These are phyloP conservation scores for Syrrhaptes paradoxus DNA, from an alignment of 2,113 vertebrate species.

Conservation along the genomic window DNA sequence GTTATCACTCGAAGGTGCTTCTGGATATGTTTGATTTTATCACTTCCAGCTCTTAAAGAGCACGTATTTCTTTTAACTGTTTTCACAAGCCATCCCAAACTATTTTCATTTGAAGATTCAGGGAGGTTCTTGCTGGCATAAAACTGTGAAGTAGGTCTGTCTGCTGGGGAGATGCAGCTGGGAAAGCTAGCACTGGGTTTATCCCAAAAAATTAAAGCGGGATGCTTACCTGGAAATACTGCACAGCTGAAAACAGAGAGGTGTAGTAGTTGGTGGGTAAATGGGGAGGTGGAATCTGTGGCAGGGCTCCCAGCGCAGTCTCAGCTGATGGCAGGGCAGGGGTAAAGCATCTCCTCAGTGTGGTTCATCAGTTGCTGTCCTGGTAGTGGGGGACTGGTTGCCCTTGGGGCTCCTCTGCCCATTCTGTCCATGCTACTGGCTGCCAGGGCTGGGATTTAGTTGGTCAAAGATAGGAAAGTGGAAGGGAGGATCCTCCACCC, in stretches of 20 bases:
- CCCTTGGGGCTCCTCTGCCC: not conserved
- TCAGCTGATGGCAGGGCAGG: not conserved
- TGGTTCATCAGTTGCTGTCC: accelerated
- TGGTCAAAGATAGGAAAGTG: not conserved
- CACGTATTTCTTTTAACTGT: accelerated
- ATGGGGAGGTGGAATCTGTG: accelerated
- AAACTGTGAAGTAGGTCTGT: accelerated
- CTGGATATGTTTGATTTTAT: not conserved
- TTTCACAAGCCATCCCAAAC: not conserved
- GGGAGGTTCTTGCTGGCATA: not conserved
- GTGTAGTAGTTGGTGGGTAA: accelerated
- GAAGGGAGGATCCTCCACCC: not conserved
- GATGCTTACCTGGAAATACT: not conserved
- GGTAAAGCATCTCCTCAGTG: no score
- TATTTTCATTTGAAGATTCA: not conserved
- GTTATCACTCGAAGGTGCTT: not conserved
- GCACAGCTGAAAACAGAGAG: not conserved
- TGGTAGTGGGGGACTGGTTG: not conserved
- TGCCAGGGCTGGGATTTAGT: not conserved
- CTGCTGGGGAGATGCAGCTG: not conserved
- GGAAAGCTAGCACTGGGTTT: not conserved
- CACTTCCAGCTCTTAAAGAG: not conserved
- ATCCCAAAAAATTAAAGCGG: accelerated
- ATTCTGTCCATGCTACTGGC: accelerated
- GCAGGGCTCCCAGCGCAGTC: accelerated